Percentiles rank a stretch among this genome's conserved stretches.
These are phyloP conservation scores for Embiotoca jacksoni DNA, from an alignment of 2,113 vertebrate species.

Conservation along the genomic window DNA sequence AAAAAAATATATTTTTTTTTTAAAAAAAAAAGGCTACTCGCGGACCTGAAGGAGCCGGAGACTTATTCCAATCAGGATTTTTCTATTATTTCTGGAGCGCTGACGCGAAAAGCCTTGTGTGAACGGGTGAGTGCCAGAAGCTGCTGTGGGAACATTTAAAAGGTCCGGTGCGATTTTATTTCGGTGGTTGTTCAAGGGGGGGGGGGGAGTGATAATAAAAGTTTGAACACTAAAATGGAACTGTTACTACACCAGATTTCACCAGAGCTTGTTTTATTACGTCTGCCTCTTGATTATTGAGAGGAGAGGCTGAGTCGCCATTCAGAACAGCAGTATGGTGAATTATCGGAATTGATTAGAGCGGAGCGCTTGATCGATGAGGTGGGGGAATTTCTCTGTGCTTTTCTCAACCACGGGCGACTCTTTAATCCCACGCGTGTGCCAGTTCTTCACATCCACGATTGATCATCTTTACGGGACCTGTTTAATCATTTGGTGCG, in stretches of 20 bases:
- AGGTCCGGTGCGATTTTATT: too few relatives aligned
- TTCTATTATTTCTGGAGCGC: not conserved
- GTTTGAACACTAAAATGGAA: too few relatives aligned
- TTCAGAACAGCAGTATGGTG: not conserved
- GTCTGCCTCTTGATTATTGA: too few relatives aligned
- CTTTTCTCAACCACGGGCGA: slow-evolving; percentile 25
- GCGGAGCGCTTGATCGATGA: slow-evolving; percentile 22
- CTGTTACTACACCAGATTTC: too few relatives aligned
- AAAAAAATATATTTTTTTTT: too few relatives aligned
- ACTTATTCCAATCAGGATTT: not conserved
- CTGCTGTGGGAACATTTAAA: too few relatives aligned
- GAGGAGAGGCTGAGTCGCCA: not conserved
- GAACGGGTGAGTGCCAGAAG: slow-evolving; percentile 63
- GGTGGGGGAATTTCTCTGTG: slow-evolving; percentile 45
- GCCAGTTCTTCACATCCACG: not conserved
- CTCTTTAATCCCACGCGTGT: slow-evolving; percentile 50
- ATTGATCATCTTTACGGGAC: slow-evolving; percentile 41
- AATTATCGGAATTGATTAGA: slow-evolving; percentile 30
- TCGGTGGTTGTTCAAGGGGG: too few relatives aligned
- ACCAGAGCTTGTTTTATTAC: too few relatives aligned
- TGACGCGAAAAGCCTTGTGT: not conserved
- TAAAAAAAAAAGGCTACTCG: not conserved
- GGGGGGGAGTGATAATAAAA: too few relatives aligned
- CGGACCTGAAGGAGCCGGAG: slow-evolving; percentile 9
- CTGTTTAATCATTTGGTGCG: slow-evolving; percentile 24